Conservation (phyloP, 1,140 invertebrate species). For the Drosophila sp. region DNA sequence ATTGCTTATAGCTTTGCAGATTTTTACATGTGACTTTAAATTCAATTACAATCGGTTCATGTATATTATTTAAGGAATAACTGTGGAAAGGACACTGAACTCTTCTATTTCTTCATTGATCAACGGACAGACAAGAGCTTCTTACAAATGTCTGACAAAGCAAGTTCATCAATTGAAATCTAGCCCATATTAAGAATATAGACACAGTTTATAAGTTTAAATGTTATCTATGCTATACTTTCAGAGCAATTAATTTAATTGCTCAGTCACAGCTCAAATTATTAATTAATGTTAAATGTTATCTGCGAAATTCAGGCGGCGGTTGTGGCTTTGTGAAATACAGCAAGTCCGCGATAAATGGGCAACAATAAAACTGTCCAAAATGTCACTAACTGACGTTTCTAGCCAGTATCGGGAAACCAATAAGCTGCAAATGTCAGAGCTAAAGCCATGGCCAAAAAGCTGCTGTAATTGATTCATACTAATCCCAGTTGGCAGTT, state of each 20-base stretch:
- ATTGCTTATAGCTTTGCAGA: too few species aligned
- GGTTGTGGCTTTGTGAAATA: conserved; percentile 20
- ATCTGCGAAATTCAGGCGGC: conserved; percentile 16
- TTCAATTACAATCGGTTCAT: too few species aligned
- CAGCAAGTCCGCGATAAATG: conserved; percentile 48
- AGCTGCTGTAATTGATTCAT: conserved; percentile 73
- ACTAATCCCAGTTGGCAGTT: conserved; percentile 57
- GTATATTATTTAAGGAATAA: too few species aligned
- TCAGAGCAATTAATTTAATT: background rate
- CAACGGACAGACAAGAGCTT: too few species aligned
- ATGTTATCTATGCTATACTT: too few species aligned
- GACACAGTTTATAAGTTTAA: too few species aligned
- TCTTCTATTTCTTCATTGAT: too few species aligned
- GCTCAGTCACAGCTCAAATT: background rate
- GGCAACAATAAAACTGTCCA: conserved; percentile 76
- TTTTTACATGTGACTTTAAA: too few species aligned
- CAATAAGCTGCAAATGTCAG: conserved; percentile 68
- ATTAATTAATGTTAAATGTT: conserved; percentile 15
- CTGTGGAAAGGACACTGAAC: too few species aligned
- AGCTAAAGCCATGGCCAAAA: conserved; percentile 44
- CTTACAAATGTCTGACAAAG: too few species aligned
- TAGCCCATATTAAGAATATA: too few species aligned
- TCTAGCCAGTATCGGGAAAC: conserved; percentile 31
- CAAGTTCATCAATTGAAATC: too few species aligned
- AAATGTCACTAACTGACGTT: conserved; percentile 52